Percentiles rank a stretch among this genome's conserved stretches.
These are phyloP conservation scores for Cyclopterus lumpus DNA, from an alignment of 2,797 vertebrate genomes.

Conservation along the genomic window DNA sequence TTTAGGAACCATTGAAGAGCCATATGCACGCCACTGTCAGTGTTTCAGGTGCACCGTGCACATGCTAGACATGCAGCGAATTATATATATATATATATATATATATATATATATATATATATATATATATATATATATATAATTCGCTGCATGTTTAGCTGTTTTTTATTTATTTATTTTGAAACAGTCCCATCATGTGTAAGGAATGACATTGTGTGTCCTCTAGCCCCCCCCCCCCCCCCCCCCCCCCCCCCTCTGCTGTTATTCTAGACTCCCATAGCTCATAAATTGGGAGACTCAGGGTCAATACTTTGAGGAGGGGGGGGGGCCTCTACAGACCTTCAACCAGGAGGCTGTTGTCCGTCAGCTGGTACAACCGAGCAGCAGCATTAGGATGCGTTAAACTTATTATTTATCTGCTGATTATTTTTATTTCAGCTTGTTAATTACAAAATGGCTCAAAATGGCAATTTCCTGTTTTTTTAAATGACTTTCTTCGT, in stretches of 20 bases:
- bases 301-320: slow-evolving; percentile 70
- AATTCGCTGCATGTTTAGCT: slow-evolving; percentile 1
- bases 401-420: background rate
- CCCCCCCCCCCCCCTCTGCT: background rate
- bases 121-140: too few relatives aligned
- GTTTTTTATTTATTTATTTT: background rate
- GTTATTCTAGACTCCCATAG: slow-evolving; percentile 67
- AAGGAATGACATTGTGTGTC: slow-evolving; percentile 51
- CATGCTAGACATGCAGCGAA: too few relatives aligned
- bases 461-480: background rate
- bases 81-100: too few relatives aligned
- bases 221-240: slow-evolving; percentile 24
- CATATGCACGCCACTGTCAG: too few relatives aligned
- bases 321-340: slow-evolving; percentile 39
- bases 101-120: too few relatives aligned
- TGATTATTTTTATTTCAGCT: background rate
- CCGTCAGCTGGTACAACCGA: background rate
- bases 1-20: too few relatives aligned
- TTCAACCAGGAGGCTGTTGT: too few relatives aligned
- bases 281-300: slow-evolving; percentile 51
- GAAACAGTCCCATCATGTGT: too few relatives aligned
- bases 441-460: background rate
- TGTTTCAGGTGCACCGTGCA: too few relatives aligned
- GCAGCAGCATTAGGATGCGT: too few relatives aligned
- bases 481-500: background rate